Percentiles rank a stretch among this genome's conserved stretches.
Conservation (phyloP, 2,888 invertebrate genomes). For the Thymelicus sylvestris region DNA sequence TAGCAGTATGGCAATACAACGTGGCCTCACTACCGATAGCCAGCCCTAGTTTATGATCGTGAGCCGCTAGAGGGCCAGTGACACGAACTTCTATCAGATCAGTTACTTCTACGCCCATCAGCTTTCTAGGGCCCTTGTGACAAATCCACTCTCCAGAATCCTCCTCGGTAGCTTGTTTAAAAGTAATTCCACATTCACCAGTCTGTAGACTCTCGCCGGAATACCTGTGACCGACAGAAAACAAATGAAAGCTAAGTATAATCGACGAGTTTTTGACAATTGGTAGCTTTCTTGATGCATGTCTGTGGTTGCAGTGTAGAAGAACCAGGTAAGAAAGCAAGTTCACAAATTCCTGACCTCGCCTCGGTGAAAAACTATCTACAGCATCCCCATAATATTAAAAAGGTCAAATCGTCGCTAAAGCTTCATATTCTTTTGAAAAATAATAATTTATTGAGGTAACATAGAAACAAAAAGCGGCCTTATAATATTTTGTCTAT, state of each 20-base stretch:
- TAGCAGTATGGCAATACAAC: slow-evolving; percentile 73
- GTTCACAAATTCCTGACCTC: too few species aligned
- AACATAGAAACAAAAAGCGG: too few species aligned
- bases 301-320: too few species aligned
- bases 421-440: too few species aligned
- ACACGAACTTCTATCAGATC: slow-evolving; percentile 67
- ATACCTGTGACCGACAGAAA: slow-evolving; percentile 59
- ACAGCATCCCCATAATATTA: too few species aligned
- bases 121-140: slow-evolving; percentile 71
- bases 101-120: slow-evolving; percentile 65
- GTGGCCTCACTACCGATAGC: slow-evolving; percentile 54
- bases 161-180: slow-evolving; percentile 55
- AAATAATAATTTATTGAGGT: too few species aligned
- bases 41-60: slow-evolving; percentile 52
- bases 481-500: too few species aligned
- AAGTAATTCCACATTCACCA: slow-evolving; percentile 77
- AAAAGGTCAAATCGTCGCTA: too few species aligned
- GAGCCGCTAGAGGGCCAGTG: slow-evolving; percentile 73
- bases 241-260: not conserved
- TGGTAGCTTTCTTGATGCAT: too few species aligned
- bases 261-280: not conserved
- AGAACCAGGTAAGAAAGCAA: too few species aligned
- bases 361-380: too few species aligned
- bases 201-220: slow-evolving; percentile 67
- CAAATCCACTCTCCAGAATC: slow-evolving; percentile 78